Percentiles rank a stretch among this genome's conserved stretches.
phyloP scores from a whole-genome alignment of 2,888 invertebrate species.

The Uropetala carovei region DNA sequence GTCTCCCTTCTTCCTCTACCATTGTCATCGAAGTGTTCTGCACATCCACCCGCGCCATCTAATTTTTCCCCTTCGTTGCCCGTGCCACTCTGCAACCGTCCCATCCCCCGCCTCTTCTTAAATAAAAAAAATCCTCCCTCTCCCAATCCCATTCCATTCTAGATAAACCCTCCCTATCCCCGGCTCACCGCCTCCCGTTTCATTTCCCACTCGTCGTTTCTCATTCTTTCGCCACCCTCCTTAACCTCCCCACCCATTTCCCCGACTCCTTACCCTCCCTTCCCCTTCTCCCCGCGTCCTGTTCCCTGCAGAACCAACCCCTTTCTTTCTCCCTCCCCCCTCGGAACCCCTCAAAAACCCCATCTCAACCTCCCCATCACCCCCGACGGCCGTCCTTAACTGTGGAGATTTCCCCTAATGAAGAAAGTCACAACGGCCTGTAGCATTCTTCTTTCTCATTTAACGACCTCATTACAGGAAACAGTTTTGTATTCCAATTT shows the following conservation, averaged over 20 bases:
- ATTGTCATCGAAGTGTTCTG: background rate
- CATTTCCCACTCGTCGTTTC: background rate
- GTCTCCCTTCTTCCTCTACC: background rate
- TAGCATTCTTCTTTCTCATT: conserved; percentile 58
- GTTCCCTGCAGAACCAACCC: too few relatives aligned
- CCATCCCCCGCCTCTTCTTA: background rate
- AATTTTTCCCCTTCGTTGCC: background rate
- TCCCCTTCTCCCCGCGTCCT: background rate
- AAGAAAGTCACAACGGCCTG: conserved; percentile 63
- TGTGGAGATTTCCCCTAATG: conserved; percentile 59
- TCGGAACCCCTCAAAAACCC: background rate
- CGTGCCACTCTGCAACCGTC: background rate
- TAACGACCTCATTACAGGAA: conserved; percentile 63
- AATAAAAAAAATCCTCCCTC: background rate
- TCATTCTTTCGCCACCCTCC: conserved; percentile 7
- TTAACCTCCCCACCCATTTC: background rate
- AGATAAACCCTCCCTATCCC: background rate
- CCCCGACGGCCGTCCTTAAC: background rate
- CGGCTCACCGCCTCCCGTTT: conserved; percentile 28
- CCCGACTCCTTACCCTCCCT: background rate
- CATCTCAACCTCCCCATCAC: background rate
- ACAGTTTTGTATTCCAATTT: conserved; percentile 64
- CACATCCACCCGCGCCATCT: conserved; percentile 4
- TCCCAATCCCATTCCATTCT: background rate
- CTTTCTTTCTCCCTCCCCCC: too few relatives aligned